Evolutionary conservation across 2,797 vertebrate genomes (phyloP).

Genomic region (Anabacerthia variegaticeps): DNA sequence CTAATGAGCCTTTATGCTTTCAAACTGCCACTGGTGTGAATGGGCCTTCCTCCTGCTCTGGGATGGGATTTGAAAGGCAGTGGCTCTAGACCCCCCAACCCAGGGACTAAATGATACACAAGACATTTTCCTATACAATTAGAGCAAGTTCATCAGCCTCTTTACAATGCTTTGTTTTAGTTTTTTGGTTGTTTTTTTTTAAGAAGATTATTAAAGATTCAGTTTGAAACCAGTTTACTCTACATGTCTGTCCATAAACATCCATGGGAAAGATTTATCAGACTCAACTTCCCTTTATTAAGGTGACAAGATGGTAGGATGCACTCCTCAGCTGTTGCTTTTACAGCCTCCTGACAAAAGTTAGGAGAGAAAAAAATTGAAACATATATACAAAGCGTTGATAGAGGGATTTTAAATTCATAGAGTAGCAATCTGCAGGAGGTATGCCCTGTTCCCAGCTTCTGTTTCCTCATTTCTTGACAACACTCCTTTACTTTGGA

Average conservation of each 20-base stretch:
- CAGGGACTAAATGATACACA: not conserved
- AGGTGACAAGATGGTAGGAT: not conserved
- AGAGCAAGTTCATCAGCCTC: not conserved
- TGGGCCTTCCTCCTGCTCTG: not conserved
- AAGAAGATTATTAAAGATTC: not conserved
- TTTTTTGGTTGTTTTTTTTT: not conserved
- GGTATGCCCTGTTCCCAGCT: not conserved
- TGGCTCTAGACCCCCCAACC: not conserved
- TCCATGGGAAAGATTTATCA: not conserved
- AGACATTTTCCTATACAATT: not conserved
- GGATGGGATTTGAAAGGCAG: not conserved
- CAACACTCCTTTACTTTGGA: not conserved
- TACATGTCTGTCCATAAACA: not conserved
- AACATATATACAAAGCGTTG: not conserved
- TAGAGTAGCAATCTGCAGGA: not conserved
- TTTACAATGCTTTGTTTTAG: too few species aligned
- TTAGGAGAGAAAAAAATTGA: not conserved
- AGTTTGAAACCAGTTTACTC: not conserved
- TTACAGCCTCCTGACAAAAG: not conserved
- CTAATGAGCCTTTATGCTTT: not conserved
- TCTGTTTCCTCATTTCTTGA: not conserved
- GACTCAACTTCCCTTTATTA: not conserved
- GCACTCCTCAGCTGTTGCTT: not conserved
- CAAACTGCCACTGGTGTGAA: not conserved
- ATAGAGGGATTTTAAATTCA: not conserved